Percentiles rank a stretch among this genome's conserved stretches.
Evolutionary conservation across 2,888 invertebrate genomes (phyloP).

Genomic region (Cantharis rustica): DNA sequence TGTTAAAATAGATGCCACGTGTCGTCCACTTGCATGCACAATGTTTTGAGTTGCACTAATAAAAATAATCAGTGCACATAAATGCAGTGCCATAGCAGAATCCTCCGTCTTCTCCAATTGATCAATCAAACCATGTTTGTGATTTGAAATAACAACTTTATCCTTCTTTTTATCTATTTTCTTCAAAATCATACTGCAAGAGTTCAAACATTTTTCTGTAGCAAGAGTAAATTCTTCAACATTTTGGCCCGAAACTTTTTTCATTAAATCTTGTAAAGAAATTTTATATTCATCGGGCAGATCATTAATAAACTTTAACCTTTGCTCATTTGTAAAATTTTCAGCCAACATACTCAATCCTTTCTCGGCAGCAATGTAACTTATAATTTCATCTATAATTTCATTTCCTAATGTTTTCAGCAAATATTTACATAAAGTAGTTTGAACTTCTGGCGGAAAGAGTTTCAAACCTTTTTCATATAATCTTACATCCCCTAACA

Average conservation of each 20-base stretch:
- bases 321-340: slow-evolving; percentile 65
- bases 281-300: slow-evolving; percentile 70
- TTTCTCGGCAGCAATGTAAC: slow-evolving; percentile 78
- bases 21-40: slow-evolving; percentile 92
- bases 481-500: slow-evolving; percentile 74
- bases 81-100: slow-evolving; percentile 78
- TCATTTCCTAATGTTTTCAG: slow-evolving; percentile 84
- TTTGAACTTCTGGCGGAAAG: slow-evolving; percentile 67
- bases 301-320: slow-evolving; percentile 72
- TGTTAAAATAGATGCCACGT: slow-evolving; percentile 79
- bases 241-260: slow-evolving; percentile 68
- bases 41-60: slow-evolving; percentile 80
- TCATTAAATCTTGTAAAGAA: slow-evolving; percentile 69
- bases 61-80: slow-evolving; percentile 78
- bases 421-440: slow-evolving; percentile 78
- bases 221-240: slow-evolving; percentile 80
- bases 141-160: slow-evolving; percentile 74
- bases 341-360: slow-evolving; percentile 67
- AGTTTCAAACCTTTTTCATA: slow-evolving; percentile 79
- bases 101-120: slow-evolving; percentile 77
- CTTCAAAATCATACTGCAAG: slow-evolving; percentile 79
- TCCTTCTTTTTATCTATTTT: slow-evolving; percentile 91
- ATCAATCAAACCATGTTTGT: slow-evolving; percentile 79
- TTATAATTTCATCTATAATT: slow-evolving; percentile 76
- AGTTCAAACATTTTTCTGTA: slow-evolving; percentile 72